Evolutionary conservation across 2,113 vertebrate species (phyloP), one percentile per base, ranked within the genome.

Genomic region (Lycaon pictus): DNA sequence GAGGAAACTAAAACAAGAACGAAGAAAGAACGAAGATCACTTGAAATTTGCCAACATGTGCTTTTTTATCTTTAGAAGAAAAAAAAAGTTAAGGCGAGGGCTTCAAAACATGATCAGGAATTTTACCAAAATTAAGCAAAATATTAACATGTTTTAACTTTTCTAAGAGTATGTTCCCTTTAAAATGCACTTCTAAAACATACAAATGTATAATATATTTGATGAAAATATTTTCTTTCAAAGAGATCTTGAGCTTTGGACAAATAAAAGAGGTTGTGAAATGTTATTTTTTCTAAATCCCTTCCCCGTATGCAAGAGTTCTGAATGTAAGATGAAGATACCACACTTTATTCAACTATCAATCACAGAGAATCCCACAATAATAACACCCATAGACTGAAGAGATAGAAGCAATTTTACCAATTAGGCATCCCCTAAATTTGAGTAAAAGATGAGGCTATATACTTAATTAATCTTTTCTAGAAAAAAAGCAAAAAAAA

Each of bases 101-200:
- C 63, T 95, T 95, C 63, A 95, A 93, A 95, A 92, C 71, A 74
- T 65, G 81, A 83, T 79, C 83, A 60, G 19, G 32, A 96, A 80
- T 65, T 82, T 72, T 60, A 85, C 29, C 51, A 83, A 90, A 83
- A 92, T 96, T 55, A 96, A 87, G 15, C 11, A 92, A 29, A 27
- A 37, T 86, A 96, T 69, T 96, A 43, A 43, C 43, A 43, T 43
- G 7, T 43, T 43, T 43, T 43, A 43, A 43, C 43, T 43, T 43
- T 43, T 43, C 43, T 43, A 74, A 92, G 65, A 83, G 71, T 1
- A 86, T 60, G 93, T 93, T 81, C 13, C 25, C 29, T 80, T 91
- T 90, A 92, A 96, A 86, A 89, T 96, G 27, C 3, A 92, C 60
- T 92, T 83, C 65, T 72, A 93, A 90, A 48, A 74, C 7, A 90